These are phyloP conservation scores for Bufo gargarizans DNA, from an alignment of 2,113 vertebrate genomes.

Conservation along the genomic window DNA sequence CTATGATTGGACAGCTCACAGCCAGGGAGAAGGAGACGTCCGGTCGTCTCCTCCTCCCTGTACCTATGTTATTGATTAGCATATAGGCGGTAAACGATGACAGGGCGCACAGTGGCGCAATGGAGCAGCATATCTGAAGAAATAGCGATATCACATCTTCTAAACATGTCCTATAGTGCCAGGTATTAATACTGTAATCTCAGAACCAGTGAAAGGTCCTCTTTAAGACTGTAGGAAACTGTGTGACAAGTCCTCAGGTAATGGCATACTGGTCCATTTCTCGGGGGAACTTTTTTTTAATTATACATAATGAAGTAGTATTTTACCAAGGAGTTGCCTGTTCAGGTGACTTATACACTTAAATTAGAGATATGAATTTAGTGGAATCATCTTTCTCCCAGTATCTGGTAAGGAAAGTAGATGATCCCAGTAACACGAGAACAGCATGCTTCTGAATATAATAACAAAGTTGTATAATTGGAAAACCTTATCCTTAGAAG, in stretches of 20 bases:
- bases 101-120: no score
- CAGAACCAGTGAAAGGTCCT: no score
- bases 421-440: conserved; percentile 25
- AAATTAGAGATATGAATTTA: not conserved
- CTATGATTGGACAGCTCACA: no score
- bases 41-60: no score
- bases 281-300: not conserved
- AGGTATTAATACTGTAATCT: no score
- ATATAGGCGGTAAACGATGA: no score
- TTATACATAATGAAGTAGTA: not conserved
- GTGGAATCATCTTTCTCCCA: not conserved
- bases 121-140: no score
- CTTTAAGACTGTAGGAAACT: not conserved
- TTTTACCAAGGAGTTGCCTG: not conserved
- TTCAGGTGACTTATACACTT: not conserved
- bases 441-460: not conserved
- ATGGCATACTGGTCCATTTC: not conserved
- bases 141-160: no score
- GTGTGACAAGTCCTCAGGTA: not conserved
- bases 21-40: no score
- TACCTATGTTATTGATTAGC: no score
- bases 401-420: conserved; percentile 8
- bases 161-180: no score
- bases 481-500: conserved; percentile 27
- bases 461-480: conserved; percentile 34